Percentiles rank a stretch among this genome's conserved stretches.
These are phyloP conservation scores for Distichodus sexfasciatus DNA, from an alignment of 2,797 vertebrate species.

Conservation along the genomic window DNA sequence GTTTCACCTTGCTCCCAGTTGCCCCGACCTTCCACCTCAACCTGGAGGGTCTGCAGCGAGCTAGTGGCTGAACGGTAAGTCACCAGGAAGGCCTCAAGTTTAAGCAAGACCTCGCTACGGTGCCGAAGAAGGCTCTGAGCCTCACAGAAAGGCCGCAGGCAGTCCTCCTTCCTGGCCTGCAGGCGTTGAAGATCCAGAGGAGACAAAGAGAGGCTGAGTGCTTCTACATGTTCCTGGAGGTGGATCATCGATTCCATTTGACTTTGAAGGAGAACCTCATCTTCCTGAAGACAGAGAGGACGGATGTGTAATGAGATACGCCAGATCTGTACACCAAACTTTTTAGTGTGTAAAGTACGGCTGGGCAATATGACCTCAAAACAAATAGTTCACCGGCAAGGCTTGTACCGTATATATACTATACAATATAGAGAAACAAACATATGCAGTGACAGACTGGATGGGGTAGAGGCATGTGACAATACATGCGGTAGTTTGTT, in stretches of 20 bases:
- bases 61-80: slow-evolving; percentile 58
- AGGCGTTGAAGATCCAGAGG: slow-evolving; percentile 78
- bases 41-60: slow-evolving; percentile 71
- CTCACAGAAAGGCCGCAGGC: slow-evolving; percentile 83
- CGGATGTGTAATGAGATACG: neutral
- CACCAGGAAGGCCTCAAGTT: slow-evolving; percentile 76
- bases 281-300: slow-evolving; percentile 73
- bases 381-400: no score
- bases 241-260: slow-evolving; percentile 66
- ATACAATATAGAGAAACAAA: no score
- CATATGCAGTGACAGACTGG: no score
- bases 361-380: no score
- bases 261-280: slow-evolving; percentile 69
- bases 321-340: neutral
- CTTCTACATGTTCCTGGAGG: slow-evolving; percentile 74
- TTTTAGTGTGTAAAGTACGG: no score
- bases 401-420: no score
- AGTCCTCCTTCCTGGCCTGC: slow-evolving; percentile 81
- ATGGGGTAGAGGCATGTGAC: no score
- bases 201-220: slow-evolving; percentile 70
- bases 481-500: no score
- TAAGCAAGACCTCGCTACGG: slow-evolving; percentile 74
- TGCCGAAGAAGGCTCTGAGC: slow-evolving; percentile 76
- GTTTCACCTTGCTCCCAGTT: slow-evolving; percentile 84
- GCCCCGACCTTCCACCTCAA: slow-evolving; percentile 77